A percentile compares a stretch with the other conserved stretches of the same genome.
These are phyloP conservation scores for Dipodomys stephensi DNA, from an alignment of 2,113 vertebrate species.

Conservation along the genomic window DNA sequence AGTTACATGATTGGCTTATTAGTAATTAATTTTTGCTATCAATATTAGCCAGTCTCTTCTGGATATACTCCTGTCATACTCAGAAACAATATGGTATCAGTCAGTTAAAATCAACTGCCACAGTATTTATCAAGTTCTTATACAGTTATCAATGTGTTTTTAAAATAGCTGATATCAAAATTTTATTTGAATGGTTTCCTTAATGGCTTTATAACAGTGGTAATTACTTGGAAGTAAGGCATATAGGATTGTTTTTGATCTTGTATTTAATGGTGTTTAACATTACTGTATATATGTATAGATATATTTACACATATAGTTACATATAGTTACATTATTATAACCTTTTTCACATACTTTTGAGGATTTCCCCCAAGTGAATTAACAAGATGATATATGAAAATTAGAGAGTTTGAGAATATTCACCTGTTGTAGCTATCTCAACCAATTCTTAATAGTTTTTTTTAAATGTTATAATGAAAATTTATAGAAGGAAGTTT, in stretches of 20 bases:
- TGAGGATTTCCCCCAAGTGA: background rate
- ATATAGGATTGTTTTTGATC: background rate
- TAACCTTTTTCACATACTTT: background rate
- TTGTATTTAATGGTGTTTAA: background rate
- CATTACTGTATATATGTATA: background rate
- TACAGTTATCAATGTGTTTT: background rate
- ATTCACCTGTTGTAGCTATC: background rate
- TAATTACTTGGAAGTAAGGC: background rate
- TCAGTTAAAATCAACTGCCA: background rate
- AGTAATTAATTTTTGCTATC: conserved; percentile 7
- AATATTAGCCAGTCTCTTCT: background rate
- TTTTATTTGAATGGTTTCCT: conserved; percentile 23
- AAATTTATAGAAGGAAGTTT: conserved; percentile 24
- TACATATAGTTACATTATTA: too few species aligned
- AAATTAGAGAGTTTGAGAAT: conserved; percentile 31
- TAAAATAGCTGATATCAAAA: background rate
- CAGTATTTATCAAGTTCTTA: background rate
- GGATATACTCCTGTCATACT: background rate
- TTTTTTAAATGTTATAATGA: conserved; percentile 22
- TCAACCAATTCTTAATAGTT: conserved; percentile 19
- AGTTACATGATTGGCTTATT: background rate
- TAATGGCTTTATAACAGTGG: background rate
- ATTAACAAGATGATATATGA: conserved; percentile 10
- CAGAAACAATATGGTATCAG: too few species aligned
- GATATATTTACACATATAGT: too few species aligned